Evolutionary conservation across 2,888 invertebrate species (phyloP), one percentile per base, ranked within the genome.

Genomic region (Chrysolina americana): DNA sequence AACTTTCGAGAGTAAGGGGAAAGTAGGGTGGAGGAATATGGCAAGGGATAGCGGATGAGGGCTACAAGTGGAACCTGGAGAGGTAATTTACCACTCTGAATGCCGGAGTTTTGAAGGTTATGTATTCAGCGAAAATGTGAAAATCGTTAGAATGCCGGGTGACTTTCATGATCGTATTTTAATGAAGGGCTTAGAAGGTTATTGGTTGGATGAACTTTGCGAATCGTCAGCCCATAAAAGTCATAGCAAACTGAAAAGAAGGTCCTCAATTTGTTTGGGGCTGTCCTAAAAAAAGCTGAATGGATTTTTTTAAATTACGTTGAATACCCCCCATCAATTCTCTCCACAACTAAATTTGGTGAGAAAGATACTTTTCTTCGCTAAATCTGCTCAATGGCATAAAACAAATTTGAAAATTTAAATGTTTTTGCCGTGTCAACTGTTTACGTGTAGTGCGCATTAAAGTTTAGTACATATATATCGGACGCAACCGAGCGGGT

Each of bases 51-150:
- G 13, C 53, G 21, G 13, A 53, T 53, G 19, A 53, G 53, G 53
- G 23, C 21, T 53, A 53, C 53, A 53, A 53, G 53, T 53, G 53
- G 53, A 53, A 53, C 53, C 19, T 53, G 53, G 21, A 68, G 23
- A 56, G 44, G 47, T 65, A 44, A 41, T 41, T 65, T 65, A 41
- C 21, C 65, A 19, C 44, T 65, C 17, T 8, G 48, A 65, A 23
- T 21, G 65, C 48, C 11, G 65, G 3, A 2, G 36, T 44, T 59
- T 71, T 66, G 64, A 71, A 71, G 71, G 65, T 71, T 71, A 71
- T 28, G 59, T 71, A 23, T 65, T 44, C 53, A 44, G 41, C 11
- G 59, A 65, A 65, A 71, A 71, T 28, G 19, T 19, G 44, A 56
- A 70, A 70, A 64, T 70, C 64, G 64, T 71, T 71, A 65, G 13